Evolutionary conservation across 2,797 vertebrate genomes (phyloP).

Genomic region (Channa striata): DNA sequence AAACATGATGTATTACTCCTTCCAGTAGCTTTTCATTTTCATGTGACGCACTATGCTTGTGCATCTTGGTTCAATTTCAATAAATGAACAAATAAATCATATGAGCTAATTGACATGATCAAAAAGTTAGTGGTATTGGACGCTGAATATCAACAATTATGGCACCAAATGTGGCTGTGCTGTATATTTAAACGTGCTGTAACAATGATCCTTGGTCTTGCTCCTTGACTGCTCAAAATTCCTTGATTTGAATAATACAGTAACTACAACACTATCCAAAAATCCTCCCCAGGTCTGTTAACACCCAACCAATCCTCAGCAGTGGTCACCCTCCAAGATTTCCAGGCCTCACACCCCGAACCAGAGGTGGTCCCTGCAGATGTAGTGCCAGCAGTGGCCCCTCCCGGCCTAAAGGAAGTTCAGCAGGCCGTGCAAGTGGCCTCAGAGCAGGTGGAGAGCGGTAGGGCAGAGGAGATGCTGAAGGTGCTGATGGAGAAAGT

Average conservation of each 20-base stretch:
- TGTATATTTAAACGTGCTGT: neutral
- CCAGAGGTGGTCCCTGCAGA: conserved; percentile 52
- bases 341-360: conserved; percentile 29
- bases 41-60: neutral
- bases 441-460: conserved; percentile 73
- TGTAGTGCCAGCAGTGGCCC: conserved; percentile 54
- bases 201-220: neutral
- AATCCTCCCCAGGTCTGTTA: conserved; percentile 53
- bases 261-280: too few species aligned
- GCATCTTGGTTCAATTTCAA: neutral
- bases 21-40: neutral
- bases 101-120: neutral
- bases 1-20: neutral
- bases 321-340: conserved; percentile 43
- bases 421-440: conserved; percentile 80
- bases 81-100: neutral
- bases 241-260: neutral
- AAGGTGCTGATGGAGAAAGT: conserved; percentile 80
- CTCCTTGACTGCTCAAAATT: neutral
- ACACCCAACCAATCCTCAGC: conserved; percentile 53
- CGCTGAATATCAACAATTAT: neutral
- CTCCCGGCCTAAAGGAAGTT: conserved; percentile 77
- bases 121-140: neutral
- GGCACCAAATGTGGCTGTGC: neutral
- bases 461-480: conserved; percentile 71